Conservation (phyloP, 1,140 invertebrate genomes). For the Bombyx mandarina region DNA sequence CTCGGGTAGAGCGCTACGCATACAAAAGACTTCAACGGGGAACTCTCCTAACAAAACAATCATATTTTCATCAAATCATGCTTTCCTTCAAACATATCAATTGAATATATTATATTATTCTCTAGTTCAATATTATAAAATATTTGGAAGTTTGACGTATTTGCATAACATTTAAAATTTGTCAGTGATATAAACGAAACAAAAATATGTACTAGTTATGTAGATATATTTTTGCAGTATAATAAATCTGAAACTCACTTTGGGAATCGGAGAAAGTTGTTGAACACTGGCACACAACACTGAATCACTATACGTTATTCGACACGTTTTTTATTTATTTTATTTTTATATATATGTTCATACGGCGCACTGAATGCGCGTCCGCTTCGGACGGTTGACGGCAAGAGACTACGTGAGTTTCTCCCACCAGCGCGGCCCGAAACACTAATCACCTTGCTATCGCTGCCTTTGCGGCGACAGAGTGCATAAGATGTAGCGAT, state of each 20-base stretch:
- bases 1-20: conserved; percentile 12
- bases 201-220: too few relatives aligned
- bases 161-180: too few relatives aligned
- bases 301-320: conserved; percentile 36
- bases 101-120: too few relatives aligned
- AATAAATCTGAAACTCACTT: conserved; percentile 54
- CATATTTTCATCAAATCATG: too few relatives aligned
- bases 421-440: conserved; percentile 54
- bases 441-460: conserved; percentile 67
- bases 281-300: conserved; percentile 50
- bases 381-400: conserved; percentile 49
- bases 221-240: too few relatives aligned
- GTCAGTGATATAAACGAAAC: too few relatives aligned
- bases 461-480: conserved; percentile 21
- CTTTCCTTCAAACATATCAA: conserved; percentile 1
- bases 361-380: conserved; percentile 35
- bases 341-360: conserved; percentile 10
- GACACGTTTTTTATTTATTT: conserved; percentile 25
- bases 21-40: conserved; percentile 56
- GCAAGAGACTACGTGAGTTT: conserved; percentile 55
- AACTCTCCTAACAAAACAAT: too few relatives aligned
- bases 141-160: too few relatives aligned
- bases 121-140: too few relatives aligned
- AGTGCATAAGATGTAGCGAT: conserved; percentile 31
- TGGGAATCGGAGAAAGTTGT: conserved; percentile 31